Evolutionary conservation across 2,797 vertebrate genomes (phyloP), one percentile per base, ranked within the genome.

Genomic region (Florisuga fusca): DNA sequence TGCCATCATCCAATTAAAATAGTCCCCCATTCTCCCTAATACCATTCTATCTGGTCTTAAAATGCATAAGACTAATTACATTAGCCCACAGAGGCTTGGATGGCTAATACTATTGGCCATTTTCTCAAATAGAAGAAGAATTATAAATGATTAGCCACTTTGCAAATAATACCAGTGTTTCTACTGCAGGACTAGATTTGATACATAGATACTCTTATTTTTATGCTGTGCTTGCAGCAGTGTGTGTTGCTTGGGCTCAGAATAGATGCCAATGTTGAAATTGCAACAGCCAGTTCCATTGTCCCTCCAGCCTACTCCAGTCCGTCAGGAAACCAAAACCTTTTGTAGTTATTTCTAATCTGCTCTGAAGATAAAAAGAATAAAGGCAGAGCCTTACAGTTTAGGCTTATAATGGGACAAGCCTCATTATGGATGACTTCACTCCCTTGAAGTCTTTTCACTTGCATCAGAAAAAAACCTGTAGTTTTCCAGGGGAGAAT

Each of bases 1-100:
- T 95, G 77, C 45, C 87, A 83, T 87, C 94, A 93, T 82, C 63
- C 77, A 95, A 90, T 95, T 94, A 95, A 96, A 97, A 94, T 66
- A 94, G 79, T 68, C 94, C 71, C 78, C 84, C 82, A 84, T 96
- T 96, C 86, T 93, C 84, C 85, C 75, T 96, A 94, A 96, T 96
- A 89, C 79, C 87, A 63, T 96, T 95, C 90, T 96, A 94, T 92
- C 88, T 95, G 91, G 77, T 94, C 86, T 95, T 96, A 95, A 94
- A 95, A 92, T 91, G 86, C 41, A 1, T 87, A 94, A 81, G 79
- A 87, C 90, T 96, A 95, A 97, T 97, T 96, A 95, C 92, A 95
- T 85, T 94, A 96, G 77, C 90, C 92, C 77, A 81, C 86, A 95
- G 92, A 95, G 94, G 79, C 89, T 92, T 94, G 85, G 86, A 82